Evolutionary conservation across 2,113 vertebrate genomes (phyloP).

Genomic region (Sylvietta virens): DNA sequence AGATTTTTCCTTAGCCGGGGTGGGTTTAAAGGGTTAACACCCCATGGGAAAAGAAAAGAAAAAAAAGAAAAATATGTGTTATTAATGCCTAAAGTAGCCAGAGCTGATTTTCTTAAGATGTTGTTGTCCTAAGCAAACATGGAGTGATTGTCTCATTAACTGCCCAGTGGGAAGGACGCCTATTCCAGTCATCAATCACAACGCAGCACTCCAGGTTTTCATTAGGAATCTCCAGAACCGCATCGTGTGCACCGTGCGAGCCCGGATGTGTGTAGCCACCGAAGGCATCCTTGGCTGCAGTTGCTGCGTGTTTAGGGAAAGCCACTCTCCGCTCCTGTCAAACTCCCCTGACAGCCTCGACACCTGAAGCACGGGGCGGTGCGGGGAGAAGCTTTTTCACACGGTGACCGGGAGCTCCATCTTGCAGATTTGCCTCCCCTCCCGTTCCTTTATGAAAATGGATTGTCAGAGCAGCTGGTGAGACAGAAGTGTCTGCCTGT

Average conservation of each 20-base stretch:
- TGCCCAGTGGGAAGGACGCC: not conserved
- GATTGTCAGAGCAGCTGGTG: conserved; percentile 68
- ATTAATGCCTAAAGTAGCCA: not conserved
- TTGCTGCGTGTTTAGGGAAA: not conserved
- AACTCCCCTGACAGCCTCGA: conserved; percentile 19
- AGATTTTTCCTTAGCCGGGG: not conserved
- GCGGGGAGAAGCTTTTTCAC: conserved; percentile 35
- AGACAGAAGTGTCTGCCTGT: conserved; percentile 67
- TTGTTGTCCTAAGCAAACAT: not conserved
- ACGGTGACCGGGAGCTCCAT: conserved; percentile 53
- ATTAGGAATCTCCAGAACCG: not conserved
- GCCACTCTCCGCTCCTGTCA: not conserved
- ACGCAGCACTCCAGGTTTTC: not conserved
- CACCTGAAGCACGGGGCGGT: not conserved
- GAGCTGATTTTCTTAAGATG: not conserved
- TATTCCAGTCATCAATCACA: not conserved
- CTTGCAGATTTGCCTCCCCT: conserved; percentile 58
- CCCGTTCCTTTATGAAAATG: conserved; percentile 62
- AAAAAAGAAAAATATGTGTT: not conserved
- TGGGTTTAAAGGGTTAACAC: not conserved
- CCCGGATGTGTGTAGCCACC: not conserved
- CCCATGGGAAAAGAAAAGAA: not conserved
- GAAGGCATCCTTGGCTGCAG: not conserved
- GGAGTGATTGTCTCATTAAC: not conserved
- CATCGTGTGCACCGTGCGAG: not conserved